These are phyloP conservation scores for Anthrax anthrax DNA, from an alignment of 2,888 invertebrate species.

Conservation along the genomic window DNA sequence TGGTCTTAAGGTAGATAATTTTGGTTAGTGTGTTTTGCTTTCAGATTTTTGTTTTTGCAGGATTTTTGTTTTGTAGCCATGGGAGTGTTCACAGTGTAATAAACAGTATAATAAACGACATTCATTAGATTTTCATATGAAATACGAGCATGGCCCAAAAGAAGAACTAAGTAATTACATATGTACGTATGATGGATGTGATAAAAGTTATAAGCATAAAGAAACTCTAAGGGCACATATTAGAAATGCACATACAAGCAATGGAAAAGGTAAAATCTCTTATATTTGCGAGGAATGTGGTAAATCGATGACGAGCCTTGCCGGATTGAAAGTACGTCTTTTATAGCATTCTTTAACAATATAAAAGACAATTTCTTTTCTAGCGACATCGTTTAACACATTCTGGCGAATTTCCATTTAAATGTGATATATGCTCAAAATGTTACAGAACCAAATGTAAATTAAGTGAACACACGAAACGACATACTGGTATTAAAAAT, in stretches of 20 bases:
- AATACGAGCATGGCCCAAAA: background rate
- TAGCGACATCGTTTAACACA: conserved; percentile 9
- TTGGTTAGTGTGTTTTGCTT: no score
- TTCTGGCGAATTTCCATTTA: conserved; percentile 8
- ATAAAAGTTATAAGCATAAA: conserved; percentile 8
- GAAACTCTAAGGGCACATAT: conserved; percentile 6
- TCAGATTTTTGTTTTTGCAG: no score
- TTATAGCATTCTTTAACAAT: background rate
- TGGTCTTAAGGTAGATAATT: conserved; percentile 8
- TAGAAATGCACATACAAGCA: conserved; percentile 1
- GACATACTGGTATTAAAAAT: conserved; percentile 12
- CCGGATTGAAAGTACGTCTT: background rate
- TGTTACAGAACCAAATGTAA: conserved; percentile 10
- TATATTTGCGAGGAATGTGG: conserved; percentile 9
- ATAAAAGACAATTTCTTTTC: background rate
- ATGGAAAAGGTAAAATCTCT: background rate
- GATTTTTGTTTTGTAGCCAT: conserved; percentile 2
- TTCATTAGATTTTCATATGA: background rate
- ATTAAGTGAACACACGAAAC: conserved; percentile 11
- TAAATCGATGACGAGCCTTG: conserved; percentile 2
- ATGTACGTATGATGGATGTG: conserved; percentile 6
- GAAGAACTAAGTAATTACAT: background rate
- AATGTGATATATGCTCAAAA: conserved; percentile 1
- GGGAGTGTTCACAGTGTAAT: conserved; percentile 3
- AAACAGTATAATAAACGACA: background rate